Percentiles rank a stretch among this genome's conserved stretches.
phyloP scores from a whole-genome alignment of 2,113 vertebrate genomes.

The Gnathonemus longibarbis region DNA sequence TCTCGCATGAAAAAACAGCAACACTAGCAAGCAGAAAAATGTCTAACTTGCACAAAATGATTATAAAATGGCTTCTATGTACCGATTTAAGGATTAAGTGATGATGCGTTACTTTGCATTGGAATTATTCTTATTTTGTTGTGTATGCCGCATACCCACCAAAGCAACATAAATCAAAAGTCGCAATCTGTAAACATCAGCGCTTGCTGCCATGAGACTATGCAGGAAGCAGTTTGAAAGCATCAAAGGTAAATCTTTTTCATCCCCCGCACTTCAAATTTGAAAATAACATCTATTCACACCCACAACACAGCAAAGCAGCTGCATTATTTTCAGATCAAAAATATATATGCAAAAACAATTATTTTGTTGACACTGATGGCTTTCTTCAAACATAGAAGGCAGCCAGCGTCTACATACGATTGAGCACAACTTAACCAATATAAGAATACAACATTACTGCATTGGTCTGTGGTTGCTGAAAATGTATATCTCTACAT shows the following conservation, averaged over 20 bases:
- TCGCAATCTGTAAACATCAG: not conserved
- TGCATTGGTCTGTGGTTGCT: not conserved
- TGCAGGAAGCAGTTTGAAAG: constrained; percentile 32
- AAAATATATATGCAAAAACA: not conserved
- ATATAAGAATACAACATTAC: not conserved
- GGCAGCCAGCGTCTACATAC: not conserved
- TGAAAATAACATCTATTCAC: constrained; percentile 5
- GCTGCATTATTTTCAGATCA: constrained; percentile 5
- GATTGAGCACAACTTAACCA: not conserved
- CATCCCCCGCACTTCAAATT: constrained; percentile 5
- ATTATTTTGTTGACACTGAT: not conserved
- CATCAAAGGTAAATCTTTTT: constrained; percentile 43
- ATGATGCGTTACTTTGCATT: not conserved
- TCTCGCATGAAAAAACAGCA: not conserved
- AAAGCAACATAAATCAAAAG: constrained; percentile 9
- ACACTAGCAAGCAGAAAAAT: not conserved
- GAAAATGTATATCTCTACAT: not conserved
- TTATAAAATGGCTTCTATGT: not conserved
- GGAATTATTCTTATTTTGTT: constrained; percentile 6
- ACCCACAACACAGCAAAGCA: not conserved
- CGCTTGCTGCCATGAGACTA: constrained; percentile 28
- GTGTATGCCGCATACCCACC: not conserved
- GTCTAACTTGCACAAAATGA: constrained; percentile 3
- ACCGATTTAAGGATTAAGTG: constrained; percentile 6
- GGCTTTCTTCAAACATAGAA: not conserved